Evolutionary conservation across 2,888 invertebrate species (phyloP), one percentile per base, ranked within the genome.

Genomic region (Clivina fossor): DNA sequence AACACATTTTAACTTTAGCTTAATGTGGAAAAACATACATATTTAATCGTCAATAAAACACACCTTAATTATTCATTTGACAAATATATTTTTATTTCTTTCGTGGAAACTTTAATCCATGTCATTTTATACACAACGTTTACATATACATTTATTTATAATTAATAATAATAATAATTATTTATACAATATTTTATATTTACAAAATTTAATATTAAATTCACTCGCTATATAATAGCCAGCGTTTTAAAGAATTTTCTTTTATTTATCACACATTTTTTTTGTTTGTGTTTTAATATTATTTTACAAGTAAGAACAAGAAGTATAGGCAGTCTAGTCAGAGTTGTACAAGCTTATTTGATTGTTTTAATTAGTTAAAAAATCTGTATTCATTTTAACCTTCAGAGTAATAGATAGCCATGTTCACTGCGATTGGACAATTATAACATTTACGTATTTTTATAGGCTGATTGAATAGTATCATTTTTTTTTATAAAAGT

Each of bases 51-150:
- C 15, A 43, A 43, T 43, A 71, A 70, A 69, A 69, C 71, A 70
- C 71, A 71, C 71, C 68, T n/a, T n/a, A n/a, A n/a, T n/a, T 71
- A 70, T 71, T 71, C 71, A 72, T 72, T 70, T 69, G 68, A 70
- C 67, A 70, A 71, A 70, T 71, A 70, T 71, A 70, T 71, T 67
- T 70, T 71, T 68, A 66, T 43, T 40, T 44, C 37, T 22, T 53
- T 53, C 53, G 53, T 53, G 53, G 53, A 53, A 53, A 53, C 35
- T 26, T 19, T 53, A n/a, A 26, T 44, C 53, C 43, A 44, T 24
- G 30, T 53, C 35, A 44, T 53, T n/a, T 43, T 53, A 62, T 60
- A 62, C 60, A 62, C 57, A 56, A 56, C 58, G 59, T 60, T 58
- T 60, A 62, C 60, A 60, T 62, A 43, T 59, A 57, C 57, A 55